Percentiles rank a stretch among this genome's conserved stretches.
These are phyloP conservation scores for Neoascia interrupta DNA, from an alignment of 2,888 invertebrate genomes.

Conservation along the genomic window DNA sequence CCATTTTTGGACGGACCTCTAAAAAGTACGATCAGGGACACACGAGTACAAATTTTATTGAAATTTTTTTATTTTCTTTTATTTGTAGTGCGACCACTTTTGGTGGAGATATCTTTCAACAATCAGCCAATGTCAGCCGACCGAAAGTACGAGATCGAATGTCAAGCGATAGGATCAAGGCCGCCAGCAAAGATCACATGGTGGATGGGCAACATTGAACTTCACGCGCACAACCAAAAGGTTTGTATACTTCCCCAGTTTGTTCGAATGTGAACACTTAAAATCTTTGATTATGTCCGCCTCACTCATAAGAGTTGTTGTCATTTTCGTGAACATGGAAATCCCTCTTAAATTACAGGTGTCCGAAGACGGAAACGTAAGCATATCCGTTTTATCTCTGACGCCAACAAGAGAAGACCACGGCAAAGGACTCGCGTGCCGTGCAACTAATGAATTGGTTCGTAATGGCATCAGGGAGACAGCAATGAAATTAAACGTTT, in stretches of 20 bases:
- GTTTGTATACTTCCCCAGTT: slow-evolving; percentile 67
- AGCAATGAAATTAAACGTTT: slow-evolving; percentile 90
- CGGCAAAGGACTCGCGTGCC: slow-evolving; percentile 88
- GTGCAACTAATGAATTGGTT: slow-evolving; percentile 88
- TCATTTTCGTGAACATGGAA: too few relatives aligned
- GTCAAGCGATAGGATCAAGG: slow-evolving; percentile 90
- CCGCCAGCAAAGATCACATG: slow-evolving; percentile 92
- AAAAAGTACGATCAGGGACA: too few relatives aligned
- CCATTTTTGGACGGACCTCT: too few relatives aligned
- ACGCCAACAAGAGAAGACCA: slow-evolving; percentile 89
- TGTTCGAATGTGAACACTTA: too few relatives aligned
- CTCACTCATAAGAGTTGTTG: too few relatives aligned
- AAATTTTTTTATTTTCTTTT: slow-evolving; percentile 7
- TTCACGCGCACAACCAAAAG: slow-evolving; percentile 81
- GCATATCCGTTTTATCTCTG: slow-evolving; percentile 87
- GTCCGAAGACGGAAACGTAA: slow-evolving; percentile 90
- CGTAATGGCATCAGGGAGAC: slow-evolving; percentile 88
- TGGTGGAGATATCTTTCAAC: slow-evolving; percentile 88
- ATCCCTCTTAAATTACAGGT: too few relatives aligned
- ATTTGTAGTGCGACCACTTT: slow-evolving; percentile 88
- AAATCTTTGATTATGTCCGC: too few relatives aligned
- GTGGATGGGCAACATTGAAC: slow-evolving; percentile 88
- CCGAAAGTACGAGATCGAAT: slow-evolving; percentile 89
- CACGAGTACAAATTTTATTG: too few relatives aligned
- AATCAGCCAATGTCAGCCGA: slow-evolving; percentile 92